phyloP scores from a whole-genome alignment of 2,888 invertebrate genomes.

The Keiferia lycopersicella region DNA sequence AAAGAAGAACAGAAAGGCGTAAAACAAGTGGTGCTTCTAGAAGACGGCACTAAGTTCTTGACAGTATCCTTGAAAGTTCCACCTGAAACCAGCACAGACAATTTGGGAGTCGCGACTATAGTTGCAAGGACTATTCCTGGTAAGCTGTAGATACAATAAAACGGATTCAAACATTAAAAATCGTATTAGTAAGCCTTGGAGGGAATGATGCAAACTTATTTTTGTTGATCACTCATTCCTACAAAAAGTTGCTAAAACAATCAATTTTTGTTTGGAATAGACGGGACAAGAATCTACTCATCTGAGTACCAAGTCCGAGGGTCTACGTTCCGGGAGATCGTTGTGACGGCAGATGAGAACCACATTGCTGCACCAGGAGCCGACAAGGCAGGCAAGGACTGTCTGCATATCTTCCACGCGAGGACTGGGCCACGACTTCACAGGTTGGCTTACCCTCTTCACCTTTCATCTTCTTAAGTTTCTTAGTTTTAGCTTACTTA shows the following conservation, averaged over 20 bases:
- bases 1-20: constrained; percentile 92
- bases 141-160: constrained; percentile 53
- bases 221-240: neutral
- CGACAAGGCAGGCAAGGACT: constrained; percentile 91
- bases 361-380: constrained; percentile 90
- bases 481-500: neutral
- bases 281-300: constrained; percentile 88
- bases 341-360: constrained; percentile 90
- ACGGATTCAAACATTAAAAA: neutral
- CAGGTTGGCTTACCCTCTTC: constrained; percentile 49
- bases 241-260: too few species aligned
- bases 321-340: constrained; percentile 87
- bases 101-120: constrained; percentile 84
- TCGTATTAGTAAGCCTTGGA: too few species aligned
- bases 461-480: too few species aligned
- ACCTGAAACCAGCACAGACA: constrained; percentile 82
- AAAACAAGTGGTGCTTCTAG: constrained; percentile 87
- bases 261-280: constrained; percentile 56
- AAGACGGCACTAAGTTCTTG: constrained; percentile 87
- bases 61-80: constrained; percentile 85
- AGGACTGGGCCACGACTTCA: constrained; percentile 85
- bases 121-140: constrained; percentile 88
- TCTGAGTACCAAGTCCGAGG: constrained; percentile 90
- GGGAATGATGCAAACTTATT: too few species aligned
- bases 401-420: constrained; percentile 91